Evolutionary conservation across 2,888 invertebrate species (phyloP), one percentile per base, ranked within the genome.

Genomic region (Trichopoda pennipes): DNA sequence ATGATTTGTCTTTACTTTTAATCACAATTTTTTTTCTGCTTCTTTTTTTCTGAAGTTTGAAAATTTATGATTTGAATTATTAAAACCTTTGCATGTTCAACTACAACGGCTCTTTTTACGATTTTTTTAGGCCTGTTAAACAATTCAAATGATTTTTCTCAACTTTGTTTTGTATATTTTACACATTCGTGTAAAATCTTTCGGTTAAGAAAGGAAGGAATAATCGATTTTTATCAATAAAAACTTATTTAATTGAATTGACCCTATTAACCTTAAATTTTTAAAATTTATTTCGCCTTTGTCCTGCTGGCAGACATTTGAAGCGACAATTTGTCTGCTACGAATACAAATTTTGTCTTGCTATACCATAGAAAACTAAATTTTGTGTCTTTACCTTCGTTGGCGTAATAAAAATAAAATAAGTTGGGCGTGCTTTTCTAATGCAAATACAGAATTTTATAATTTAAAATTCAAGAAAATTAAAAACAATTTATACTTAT

Each of bases 381-480:
- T 42, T 58, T 58, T n/a, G 12, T 35, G 17, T 12, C 3, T 35
- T 4, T 23, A 6, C 14, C 60, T 53, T 32, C 23, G 66, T 60
- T 38, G 56, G 17, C 60, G 58, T 51, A 55, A n/a, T n/a, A n/a
- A n/a, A 21, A 38, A 60, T 42, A 42, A 63, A 73, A 79, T 68
- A 66, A 47, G 21, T 14, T 17, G 55, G 79, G 72, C 66, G 82
- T 79, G 79, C 55, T 28, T 28, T 55, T 17, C 19, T 28, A 76
- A 77, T 73, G 80, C 49, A 80, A 84, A 84, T 66, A 78, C n/a
- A 69, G 66, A 74, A 79, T 75, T 58, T 6, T 42, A 76, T 79
- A 69, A 89, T 88, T 85, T 86, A 85, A 87, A 86, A 88, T 87
- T 85, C 85, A 88, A 84, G 86, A 86, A 84, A 87, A 85, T 82